A percentile compares a stretch with the other conserved stretches of the same genome.
Evolutionary conservation across 2,797 vertebrate species (phyloP).

Genomic region (Centropyge bicolor): DNA sequence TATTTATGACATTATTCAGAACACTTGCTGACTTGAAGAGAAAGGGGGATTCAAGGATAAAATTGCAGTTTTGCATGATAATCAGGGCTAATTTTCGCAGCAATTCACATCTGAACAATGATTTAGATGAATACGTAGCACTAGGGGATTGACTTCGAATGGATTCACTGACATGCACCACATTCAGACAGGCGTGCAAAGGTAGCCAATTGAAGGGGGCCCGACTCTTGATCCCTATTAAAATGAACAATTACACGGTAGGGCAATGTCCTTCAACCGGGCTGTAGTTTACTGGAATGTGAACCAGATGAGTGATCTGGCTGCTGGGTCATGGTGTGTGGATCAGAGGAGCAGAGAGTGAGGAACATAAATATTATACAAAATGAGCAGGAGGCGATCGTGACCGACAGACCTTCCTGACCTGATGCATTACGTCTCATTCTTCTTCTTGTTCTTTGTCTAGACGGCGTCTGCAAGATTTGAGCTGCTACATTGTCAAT

Average conservation of each 20-base stretch:
- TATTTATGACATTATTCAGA: constrained; percentile 71
- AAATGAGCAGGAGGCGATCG: constrained; percentile 23
- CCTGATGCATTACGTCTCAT: constrained; percentile 18
- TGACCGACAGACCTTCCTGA: constrained; percentile 18
- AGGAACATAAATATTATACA: constrained; percentile 56
- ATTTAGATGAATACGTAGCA: constrained; percentile 53
- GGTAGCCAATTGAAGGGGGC: constrained; percentile 37
- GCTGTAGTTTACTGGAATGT: constrained; percentile 47
- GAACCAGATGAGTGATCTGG: constrained; percentile 43
- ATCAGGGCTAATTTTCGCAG: constrained; percentile 59
- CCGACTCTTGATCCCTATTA: constrained; percentile 56
- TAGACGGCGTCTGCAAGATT: constrained; percentile 2
- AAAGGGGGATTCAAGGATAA: constrained; percentile 47
- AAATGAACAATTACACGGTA: constrained; percentile 55
- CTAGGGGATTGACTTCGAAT: constrained; percentile 32
- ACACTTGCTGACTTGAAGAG: constrained; percentile 53
- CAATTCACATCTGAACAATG: constrained; percentile 52
- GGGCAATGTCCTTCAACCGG: constrained; percentile 32
- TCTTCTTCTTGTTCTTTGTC: constrained; percentile 27
- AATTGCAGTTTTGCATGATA: constrained; percentile 48
- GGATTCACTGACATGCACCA: constrained; percentile 22
- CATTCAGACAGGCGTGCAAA: constrained; percentile 28
- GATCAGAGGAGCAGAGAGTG: constrained; percentile 19
- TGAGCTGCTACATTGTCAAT: constrained; percentile 2
- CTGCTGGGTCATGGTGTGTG: constrained; percentile 16